Conservation (phyloP, 2,797 vertebrate species). For the Chelidonichthys spinosus region DNA sequence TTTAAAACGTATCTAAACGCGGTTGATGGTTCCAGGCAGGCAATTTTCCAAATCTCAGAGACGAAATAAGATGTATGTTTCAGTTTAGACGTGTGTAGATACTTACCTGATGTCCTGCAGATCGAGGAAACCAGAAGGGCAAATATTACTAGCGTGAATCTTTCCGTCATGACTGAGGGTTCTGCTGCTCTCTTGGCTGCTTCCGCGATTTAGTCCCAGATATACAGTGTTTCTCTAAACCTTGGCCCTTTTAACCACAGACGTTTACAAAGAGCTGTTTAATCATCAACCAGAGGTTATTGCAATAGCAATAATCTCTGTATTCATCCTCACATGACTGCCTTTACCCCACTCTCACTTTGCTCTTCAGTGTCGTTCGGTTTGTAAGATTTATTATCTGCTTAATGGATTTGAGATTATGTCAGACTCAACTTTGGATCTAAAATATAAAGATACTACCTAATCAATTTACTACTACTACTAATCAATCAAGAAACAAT, state of each 20-base stretch:
- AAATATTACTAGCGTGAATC: constrained; percentile 18
- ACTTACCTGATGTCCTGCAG: constrained; percentile 63
- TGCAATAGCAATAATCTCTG: not conserved
- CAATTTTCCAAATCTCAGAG: not conserved
- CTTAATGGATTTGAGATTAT: not conserved
- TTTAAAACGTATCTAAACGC: not conserved
- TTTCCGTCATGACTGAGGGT: constrained; percentile 48
- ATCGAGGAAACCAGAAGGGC: constrained; percentile 58
- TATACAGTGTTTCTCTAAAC: constrained; percentile 47
- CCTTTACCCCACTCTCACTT: not conserved
- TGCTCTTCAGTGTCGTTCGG: not conserved
- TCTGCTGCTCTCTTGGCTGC: not conserved
- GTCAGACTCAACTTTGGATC: not conserved
- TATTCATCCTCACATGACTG: not conserved
- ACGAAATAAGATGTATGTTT: not conserved
- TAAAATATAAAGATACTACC: constrained; percentile 10
- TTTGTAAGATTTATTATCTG: not conserved
- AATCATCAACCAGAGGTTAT: constrained; percentile 63
- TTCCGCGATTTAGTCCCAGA: not conserved
- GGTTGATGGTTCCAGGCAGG: not conserved
- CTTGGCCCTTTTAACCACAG: constrained; percentile 42
- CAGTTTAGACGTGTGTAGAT: not conserved
- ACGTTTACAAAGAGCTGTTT: constrained; percentile 33
- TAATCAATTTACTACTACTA: too few species aligned
- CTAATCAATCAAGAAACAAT: not conserved